Base-by-base conservation (phyloP, 2,797 vertebrate genomes). In the Hydrophis major region DNA sequence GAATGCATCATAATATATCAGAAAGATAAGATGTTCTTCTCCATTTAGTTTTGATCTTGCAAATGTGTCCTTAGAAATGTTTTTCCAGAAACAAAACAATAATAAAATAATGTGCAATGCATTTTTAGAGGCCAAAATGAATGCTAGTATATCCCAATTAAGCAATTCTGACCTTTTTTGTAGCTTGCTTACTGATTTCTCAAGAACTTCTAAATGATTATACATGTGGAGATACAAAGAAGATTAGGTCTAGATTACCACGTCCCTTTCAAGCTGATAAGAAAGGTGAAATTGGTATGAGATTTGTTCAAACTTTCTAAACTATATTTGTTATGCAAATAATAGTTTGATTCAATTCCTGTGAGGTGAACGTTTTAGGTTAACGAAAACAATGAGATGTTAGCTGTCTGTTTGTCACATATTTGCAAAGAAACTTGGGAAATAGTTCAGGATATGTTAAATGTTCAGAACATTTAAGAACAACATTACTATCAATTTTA, bases 151-250 rank as follows among this genome's bases (percentile, higher is more conserved):
- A 83, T 25, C 56, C 89, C 93, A 89, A 8, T 95, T 86, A 86
- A 94, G 25, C 95, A 89, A 53, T 57, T 86, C 87, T 96, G 92
- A 92, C 90, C 16, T 92, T 95, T 90, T 92, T 74, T 3, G 86
- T 92, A 94, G 57, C 95, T 95, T 95, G 12, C 63, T 94, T 94
- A 91, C 86, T 93, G 6, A 93, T 96, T 95, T 95, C 92, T 88
- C 90, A 96, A 94, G 83, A 97, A 93, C 94, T 60, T 83, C 95
- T 59, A 92, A 97, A 95, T 88, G 37, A 95, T 96, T 96, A 1
- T 94, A 69, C 90, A 94, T 28, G 95, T 92, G 90, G 69, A 89
- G 90, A 93, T 90, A 94, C 94, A 93, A 95, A n/a, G 37, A 96
- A 92, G 89, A 94, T 94, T 93, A 96, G 92, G 95, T 87, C 86